Base-by-base conservation (phyloP, 2,888 invertebrate genomes). In the Agrotis clavis region DNA sequence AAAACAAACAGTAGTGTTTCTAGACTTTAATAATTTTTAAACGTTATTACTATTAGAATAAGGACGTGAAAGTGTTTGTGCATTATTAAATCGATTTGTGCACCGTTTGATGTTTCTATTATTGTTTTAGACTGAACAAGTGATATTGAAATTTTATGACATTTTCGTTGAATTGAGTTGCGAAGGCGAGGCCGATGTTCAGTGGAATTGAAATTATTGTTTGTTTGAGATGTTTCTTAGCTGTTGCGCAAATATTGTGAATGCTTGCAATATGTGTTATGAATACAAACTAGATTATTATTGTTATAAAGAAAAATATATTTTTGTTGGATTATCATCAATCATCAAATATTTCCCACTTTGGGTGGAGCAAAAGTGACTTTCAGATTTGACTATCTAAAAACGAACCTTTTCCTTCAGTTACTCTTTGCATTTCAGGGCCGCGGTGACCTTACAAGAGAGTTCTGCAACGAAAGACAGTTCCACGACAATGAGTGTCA, bases 31-130 rank as follows among this genome's bases (percentile, higher is more conserved):
- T 82, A 56, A 73, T 59, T 82, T 78, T 59, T 68, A 73, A 78
- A 79, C 51, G 65, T 73, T 82, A 78, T 66, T 78, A 59, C 65
- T 67, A 30, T 41, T 63, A 50, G 57, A 65, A 66, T 18, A 77
- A 54, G 59, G 51, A 64, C 30, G 30, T 47, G 82, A 81, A 77
- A 81, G 71, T 51, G 59, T 56, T 50, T 25, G 47, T 51, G n/a
- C 53, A 53, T 67, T 71, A 77, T 77, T 61, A 64, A 71, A 57
- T 62, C 54, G 70, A 7, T 81, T 47, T 70, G 51, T 67, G 25
- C 25, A 68, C 41, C 45, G 19, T 71, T 78, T 71, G 63, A 67
- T 79, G 73, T 82, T 57, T 79, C 66, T 57, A 82, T 81, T 81
- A 82, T 82, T 72, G 64, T 78, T 81, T 59, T 57, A 77, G 53